These are phyloP conservation scores for Palaemon carinicauda DNA, from an alignment of 1,140 invertebrate genomes.

Conservation along the genomic window DNA sequence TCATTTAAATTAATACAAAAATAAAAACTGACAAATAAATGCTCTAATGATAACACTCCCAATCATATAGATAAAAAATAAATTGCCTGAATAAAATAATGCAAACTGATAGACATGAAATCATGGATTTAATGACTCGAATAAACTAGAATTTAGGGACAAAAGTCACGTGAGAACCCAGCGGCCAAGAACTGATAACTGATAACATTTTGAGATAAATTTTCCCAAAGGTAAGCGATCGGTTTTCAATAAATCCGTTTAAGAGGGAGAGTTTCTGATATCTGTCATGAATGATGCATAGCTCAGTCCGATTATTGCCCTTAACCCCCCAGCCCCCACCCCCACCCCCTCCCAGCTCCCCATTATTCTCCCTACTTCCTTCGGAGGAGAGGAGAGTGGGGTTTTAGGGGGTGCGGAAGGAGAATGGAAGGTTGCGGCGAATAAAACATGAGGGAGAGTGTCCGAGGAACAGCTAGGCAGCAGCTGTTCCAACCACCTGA, in stretches of 20 bases:
- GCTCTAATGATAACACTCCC: too few relatives aligned
- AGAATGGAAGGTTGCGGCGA: slow-evolving; percentile 45
- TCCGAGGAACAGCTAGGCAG: not conserved
- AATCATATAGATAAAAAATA: too few relatives aligned
- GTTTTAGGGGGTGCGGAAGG: not conserved
- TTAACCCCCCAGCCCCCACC: not conserved
- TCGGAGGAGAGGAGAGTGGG: slow-evolving; percentile 1
- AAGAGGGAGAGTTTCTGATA: slow-evolving; percentile 26
- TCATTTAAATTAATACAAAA: too few relatives aligned
- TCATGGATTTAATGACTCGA: too few relatives aligned
- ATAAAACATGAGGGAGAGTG: slow-evolving; percentile 39
- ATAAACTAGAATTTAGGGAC: too few relatives aligned
- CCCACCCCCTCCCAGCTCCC: not conserved
- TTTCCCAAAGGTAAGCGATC: not conserved
- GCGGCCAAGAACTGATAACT: too few relatives aligned
- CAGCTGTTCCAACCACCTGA: not conserved
- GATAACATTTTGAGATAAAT: too few relatives aligned
- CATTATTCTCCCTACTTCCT: not conserved
- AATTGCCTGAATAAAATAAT: too few relatives aligned
- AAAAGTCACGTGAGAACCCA: too few relatives aligned
- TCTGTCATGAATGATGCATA: slow-evolving; percentile 44
- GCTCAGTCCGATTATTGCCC: not conserved
- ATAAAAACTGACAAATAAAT: too few relatives aligned
- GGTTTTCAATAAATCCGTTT: slow-evolving; percentile 45
- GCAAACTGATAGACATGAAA: too few relatives aligned